phyloP scores from a whole-genome alignment of 2,888 invertebrate species.

The Amphipoea oculea region DNA sequence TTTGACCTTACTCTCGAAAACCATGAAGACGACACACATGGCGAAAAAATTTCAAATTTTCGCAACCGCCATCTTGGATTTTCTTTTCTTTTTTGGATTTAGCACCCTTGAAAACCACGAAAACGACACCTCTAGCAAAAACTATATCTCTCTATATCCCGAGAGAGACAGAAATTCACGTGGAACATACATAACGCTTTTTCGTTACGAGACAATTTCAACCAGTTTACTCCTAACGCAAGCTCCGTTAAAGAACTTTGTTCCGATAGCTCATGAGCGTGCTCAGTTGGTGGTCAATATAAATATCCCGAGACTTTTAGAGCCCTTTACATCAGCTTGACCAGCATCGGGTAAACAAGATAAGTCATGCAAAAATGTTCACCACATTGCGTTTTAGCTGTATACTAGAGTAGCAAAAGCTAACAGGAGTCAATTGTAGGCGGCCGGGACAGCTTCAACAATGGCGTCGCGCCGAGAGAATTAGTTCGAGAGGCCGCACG shows the following conservation, averaged over 20 bases:
- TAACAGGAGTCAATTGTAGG: constrained; percentile 76
- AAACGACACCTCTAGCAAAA: not conserved
- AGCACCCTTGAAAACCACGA: not conserved
- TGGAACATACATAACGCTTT: not conserved
- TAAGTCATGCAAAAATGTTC: constrained; percentile 11
- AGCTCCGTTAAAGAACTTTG: not conserved
- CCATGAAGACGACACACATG: not conserved
- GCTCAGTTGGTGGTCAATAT: not conserved
- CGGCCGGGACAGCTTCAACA: constrained; percentile 69
- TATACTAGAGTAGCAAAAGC: constrained; percentile 66
- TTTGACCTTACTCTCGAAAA: no score
- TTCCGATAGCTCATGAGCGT: not conserved
- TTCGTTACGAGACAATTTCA: not conserved
- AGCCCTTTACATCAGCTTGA: not conserved
- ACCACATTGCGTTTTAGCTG: constrained; percentile 50
- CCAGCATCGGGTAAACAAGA: not conserved
- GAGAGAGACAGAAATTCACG: not conserved
- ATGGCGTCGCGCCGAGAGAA: constrained; percentile 77
- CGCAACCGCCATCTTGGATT: not conserved
- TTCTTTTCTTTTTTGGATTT: not conserved
- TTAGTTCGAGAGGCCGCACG: constrained; percentile 75
- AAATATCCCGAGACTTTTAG: no score
- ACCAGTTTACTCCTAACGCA: not conserved
- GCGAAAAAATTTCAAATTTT: no score
- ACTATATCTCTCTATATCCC: no score